Evolutionary conservation across 2,797 vertebrate species (phyloP), one percentile per base, ranked within the genome.

Genomic region (Bradypodion ventrale): DNA sequence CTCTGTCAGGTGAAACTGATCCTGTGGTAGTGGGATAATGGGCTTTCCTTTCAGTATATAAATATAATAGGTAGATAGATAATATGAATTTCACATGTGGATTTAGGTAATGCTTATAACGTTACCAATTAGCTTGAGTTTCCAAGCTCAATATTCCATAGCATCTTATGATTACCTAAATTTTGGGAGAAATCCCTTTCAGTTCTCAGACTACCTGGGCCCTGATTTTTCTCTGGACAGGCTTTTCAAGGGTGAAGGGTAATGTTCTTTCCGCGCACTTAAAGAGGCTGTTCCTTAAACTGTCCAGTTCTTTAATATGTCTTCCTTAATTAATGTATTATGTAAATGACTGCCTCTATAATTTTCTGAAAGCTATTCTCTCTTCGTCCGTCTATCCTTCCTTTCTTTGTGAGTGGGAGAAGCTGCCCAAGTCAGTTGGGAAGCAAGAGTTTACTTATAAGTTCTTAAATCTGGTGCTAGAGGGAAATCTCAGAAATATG

Each of bases 401-500:
- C 37, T 32, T 25, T 68, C 81, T n/a, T n/a, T n/a, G n/a, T n/a
- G n/a, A n/a, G n/a, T n/a, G n/a, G n/a, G 85, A 70, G 83, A 70
- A 83, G 80, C 19, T 82, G 82, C 80, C 2, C 59, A 65, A 82
- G 82, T 88, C 79, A 82, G 81, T 85, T 84, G 79, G 89, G 83
- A 75, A 89, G 83, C 2, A 1, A 37, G 74, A 82, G 52, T 25
- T 77, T 77, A 70, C 79, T n/a, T 85, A 75, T 63, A 65, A 23
- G 86, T 79, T 89, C 44, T 72, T 68, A 52, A 83, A 10, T 73
- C 0, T 69, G 25, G 8, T 25, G 37, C 23, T 3, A 0, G 21
- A n/a, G 75, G 82, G 85, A 73, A 63, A 77, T 84, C 62, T 83
- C 73, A 87, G 89, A 88, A 93, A 92, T 92, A 83, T 69, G 69